phyloP scores from a whole-genome alignment of 2,888 invertebrate genomes.

The Cosmopolites sordidus region DNA sequence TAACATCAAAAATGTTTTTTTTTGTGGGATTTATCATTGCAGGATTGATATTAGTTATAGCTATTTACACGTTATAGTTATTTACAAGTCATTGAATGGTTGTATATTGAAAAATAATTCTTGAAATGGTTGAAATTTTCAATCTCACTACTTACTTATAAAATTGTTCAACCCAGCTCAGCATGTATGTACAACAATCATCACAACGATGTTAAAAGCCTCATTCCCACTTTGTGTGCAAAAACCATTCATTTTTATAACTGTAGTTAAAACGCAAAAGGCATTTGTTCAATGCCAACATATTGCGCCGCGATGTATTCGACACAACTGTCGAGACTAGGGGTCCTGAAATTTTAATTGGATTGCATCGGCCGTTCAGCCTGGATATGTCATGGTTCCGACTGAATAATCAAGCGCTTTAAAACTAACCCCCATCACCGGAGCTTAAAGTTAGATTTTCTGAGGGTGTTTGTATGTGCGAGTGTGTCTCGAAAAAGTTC shows the following conservation, averaged over 20 bases:
- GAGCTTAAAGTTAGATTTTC: conserved; percentile 1
- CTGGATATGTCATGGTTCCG: conserved; percentile 3
- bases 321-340: background rate
- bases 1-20: too few species aligned
- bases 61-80: too few species aligned
- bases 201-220: too few species aligned
- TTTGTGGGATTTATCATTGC: too few species aligned
- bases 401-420: conserved; percentile 5
- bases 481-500: background rate
- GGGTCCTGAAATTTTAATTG: conserved; percentile 5
- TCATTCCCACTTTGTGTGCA: too few species aligned
- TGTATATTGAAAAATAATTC: too few species aligned
- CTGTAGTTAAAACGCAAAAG: conserved; percentile 1
- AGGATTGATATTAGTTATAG: too few species aligned
- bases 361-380: background rate
- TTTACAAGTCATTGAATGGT: too few species aligned
- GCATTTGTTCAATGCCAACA: background rate
- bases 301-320: background rate
- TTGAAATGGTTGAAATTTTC: too few species aligned
- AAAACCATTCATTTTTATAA: background rate
- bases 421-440: conserved; percentile 1
- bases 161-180: too few species aligned
- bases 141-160: too few species aligned
- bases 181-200: too few species aligned
- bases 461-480: conserved; percentile 6